Conservation (phyloP, 2,113 vertebrate genomes). For the Atherinomorus stipes region DNA sequence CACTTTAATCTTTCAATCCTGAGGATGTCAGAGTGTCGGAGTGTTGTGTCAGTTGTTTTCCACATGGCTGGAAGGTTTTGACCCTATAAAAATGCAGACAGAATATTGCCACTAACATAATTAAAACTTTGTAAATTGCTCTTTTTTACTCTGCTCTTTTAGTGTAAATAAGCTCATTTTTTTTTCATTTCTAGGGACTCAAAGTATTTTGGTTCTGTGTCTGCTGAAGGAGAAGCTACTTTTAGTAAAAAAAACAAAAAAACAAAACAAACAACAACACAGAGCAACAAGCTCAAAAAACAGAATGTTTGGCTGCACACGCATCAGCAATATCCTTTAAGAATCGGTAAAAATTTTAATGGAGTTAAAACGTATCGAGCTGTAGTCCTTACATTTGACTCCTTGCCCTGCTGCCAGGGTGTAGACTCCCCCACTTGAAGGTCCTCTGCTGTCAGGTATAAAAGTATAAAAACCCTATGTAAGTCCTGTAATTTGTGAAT, state of each 20-base stretch:
- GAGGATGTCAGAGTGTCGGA: slow-evolving; percentile 64
- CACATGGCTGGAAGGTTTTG: slow-evolving; percentile 37
- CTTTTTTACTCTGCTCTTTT: too few species aligned
- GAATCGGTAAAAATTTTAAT: not conserved
- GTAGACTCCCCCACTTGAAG: too few species aligned
- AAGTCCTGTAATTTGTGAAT: too few species aligned
- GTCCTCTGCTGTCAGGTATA: too few species aligned
- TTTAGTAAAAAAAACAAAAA: not conserved
- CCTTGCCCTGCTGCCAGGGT: too few species aligned
- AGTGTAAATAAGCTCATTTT: too few species aligned
- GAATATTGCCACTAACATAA: not conserved
- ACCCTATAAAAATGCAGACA: slow-evolving; percentile 23
- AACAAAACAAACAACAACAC: not conserved
- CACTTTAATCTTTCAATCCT: slow-evolving; percentile 69
- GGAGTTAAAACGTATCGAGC: not conserved
- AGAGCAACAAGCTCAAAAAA: not conserved
- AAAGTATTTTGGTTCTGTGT: too few species aligned
- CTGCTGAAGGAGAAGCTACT: not conserved
- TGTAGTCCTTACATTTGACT: too few species aligned
- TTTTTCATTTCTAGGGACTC: too few species aligned
- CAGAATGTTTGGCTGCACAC: not conserved
- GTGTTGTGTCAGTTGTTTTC: slow-evolving; percentile 70
- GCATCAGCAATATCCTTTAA: not conserved
- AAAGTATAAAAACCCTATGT: too few species aligned
- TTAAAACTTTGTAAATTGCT: not conserved